Evolutionary conservation across 1,140 invertebrate genomes (phyloP).

Genomic region (Drosophila ananassae): DNA sequence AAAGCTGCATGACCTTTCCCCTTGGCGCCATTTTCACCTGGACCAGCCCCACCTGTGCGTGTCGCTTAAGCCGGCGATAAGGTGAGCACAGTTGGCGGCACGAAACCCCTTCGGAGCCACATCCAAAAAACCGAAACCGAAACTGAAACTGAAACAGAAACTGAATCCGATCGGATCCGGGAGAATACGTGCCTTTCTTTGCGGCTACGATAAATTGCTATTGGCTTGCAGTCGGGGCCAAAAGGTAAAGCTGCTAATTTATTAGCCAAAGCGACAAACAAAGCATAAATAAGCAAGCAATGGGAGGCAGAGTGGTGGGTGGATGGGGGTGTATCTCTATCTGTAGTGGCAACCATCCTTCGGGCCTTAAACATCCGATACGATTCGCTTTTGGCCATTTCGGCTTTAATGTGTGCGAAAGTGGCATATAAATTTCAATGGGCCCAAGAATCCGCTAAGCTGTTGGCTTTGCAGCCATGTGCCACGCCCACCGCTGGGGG

Average conservation of each 20-base stretch:
- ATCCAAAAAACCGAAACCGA: constrained; percentile 2
- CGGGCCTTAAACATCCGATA: constrained; percentile 44
- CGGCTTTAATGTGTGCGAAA: constrained; percentile 64
- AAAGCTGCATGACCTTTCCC: background rate
- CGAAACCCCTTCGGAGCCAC: constrained; percentile 20
- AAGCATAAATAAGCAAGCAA: constrained; percentile 71
- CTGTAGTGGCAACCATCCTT: constrained; percentile 30
- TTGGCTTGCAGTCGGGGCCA: constrained; percentile 69
- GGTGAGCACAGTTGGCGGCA: constrained; percentile 69
- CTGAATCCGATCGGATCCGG: constrained; percentile 10
- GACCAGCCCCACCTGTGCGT: constrained; percentile 52
- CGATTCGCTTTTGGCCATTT: constrained; percentile 30
- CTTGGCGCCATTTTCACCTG: background rate
- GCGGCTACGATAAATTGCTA: constrained; percentile 75
- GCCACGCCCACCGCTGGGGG: constrained; percentile 14
- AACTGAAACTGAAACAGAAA: background rate
- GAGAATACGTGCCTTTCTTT: constrained; percentile 67
- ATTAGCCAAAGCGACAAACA: constrained; percentile 74
- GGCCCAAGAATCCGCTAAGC: constrained; percentile 69
- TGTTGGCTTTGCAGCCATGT: constrained; percentile 41
- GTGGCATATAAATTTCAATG: constrained; percentile 75
- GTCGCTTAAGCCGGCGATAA: constrained; percentile 77
- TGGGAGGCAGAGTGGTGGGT: background rate
- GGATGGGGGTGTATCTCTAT: constrained; percentile 7
- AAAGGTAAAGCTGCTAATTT: constrained; percentile 80